These are phyloP conservation scores for Unio delphinus DNA, from an alignment of 2,888 invertebrate species.

Conservation along the genomic window DNA sequence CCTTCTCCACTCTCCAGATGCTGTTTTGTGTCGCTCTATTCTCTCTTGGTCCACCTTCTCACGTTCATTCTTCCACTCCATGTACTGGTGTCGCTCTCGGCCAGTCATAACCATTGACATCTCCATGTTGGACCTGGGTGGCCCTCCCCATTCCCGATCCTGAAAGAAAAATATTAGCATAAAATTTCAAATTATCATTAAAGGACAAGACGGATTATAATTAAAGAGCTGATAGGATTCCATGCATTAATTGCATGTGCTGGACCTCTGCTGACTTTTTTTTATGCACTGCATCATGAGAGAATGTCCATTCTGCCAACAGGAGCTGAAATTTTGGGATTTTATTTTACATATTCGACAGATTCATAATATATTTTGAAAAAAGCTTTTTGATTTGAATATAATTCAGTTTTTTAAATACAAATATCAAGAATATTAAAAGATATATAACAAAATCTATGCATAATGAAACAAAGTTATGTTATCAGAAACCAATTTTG, in stretches of 20 bases:
- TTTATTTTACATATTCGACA: too few relatives aligned
- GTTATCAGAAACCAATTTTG: background rate
- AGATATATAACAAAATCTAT: too few relatives aligned
- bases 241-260: background rate
- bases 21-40: conserved; percentile 61
- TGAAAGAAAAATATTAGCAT: conserved; percentile 2
- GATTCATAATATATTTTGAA: too few relatives aligned
- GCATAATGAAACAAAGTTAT: too few relatives aligned
- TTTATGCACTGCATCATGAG: background rate
- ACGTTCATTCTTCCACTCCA: conserved; percentile 66
- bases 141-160: conserved; percentile 36
- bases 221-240: background rate
- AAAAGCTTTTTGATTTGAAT: too few relatives aligned
- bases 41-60: conserved; percentile 63
- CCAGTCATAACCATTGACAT: conserved; percentile 68
- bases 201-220: background rate
- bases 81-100: conserved; percentile 61
- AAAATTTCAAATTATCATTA: too few relatives aligned
- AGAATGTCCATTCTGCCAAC: background rate
- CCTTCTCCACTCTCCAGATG: conserved; percentile 65
- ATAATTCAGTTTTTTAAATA: too few relatives aligned
- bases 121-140: conserved; percentile 55
- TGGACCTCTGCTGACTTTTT: background rate
- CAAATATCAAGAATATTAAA: too few relatives aligned
- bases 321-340: too few relatives aligned